These are phyloP conservation scores for Mugil cephalus DNA, from an alignment of 2,113 vertebrate genomes.

Conservation along the genomic window DNA sequence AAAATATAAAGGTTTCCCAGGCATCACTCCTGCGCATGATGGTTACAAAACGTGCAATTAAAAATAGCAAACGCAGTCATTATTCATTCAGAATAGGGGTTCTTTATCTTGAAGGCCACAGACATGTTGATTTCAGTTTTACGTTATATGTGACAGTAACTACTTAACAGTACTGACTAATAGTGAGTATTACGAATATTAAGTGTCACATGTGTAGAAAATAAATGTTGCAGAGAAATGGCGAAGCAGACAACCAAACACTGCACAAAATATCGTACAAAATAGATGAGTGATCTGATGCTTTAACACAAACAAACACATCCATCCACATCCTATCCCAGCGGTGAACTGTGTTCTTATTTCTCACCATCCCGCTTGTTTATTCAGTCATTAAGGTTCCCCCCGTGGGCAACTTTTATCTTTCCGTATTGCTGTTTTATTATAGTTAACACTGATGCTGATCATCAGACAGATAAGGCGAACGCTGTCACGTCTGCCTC, in stretches of 20 bases:
- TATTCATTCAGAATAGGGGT: not conserved
- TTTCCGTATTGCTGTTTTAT: conserved; percentile 1
- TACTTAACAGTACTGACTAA: too few relatives aligned
- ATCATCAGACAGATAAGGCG: conserved; percentile 32
- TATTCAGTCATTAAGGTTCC: conserved; percentile 19
- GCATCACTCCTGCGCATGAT: not conserved
- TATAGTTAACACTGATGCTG: conserved; percentile 46
- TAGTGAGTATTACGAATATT: too few relatives aligned
- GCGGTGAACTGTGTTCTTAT: conserved; percentile 15
- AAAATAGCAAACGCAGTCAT: not conserved
- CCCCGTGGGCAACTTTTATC: conserved; percentile 25
- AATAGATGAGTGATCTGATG: not conserved
- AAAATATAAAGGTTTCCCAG: not conserved
- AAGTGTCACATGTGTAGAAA: too few relatives aligned
- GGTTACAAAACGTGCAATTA: not conserved
- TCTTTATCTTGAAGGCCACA: not conserved
- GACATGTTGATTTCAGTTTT: not conserved
- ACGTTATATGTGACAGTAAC: too few relatives aligned
- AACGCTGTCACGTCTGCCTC: conserved; percentile 38
- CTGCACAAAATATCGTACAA: not conserved
- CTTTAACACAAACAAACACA: not conserved
- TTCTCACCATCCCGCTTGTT: conserved; percentile 9
- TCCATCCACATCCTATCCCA: not conserved
- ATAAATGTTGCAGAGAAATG: not conserved
- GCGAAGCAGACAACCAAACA: not conserved